Evolutionary conservation across 2,888 invertebrate genomes (phyloP).

Genomic region (Plebejus anna): DNA sequence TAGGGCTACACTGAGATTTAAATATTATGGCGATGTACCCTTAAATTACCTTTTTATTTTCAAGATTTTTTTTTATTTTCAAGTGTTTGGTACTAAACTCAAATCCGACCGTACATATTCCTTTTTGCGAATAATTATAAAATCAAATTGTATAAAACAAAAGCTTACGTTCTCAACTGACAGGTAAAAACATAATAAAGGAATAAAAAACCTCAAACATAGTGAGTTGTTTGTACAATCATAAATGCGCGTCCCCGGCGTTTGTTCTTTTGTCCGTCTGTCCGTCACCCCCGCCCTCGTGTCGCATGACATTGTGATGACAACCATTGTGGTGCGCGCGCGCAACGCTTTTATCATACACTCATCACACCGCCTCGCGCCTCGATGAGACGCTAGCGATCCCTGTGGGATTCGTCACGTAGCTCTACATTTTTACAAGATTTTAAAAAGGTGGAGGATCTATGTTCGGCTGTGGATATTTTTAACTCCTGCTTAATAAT

Average conservation of each 20-base stretch:
- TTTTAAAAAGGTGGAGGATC: neutral
- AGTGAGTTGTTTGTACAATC: slow-evolving; percentile 28
- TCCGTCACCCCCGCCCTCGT: slow-evolving; percentile 48
- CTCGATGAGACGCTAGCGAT: slow-evolving; percentile 32
- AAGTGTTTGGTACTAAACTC: too few species aligned
- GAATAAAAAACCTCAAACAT: slow-evolving; percentile 11
- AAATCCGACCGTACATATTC: too few species aligned
- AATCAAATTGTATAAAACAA: neutral
- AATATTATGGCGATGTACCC: too few species aligned
- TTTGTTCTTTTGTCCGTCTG: slow-evolving; percentile 55
- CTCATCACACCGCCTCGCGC: slow-evolving; percentile 34
- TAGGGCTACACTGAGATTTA: too few species aligned
- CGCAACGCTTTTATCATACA: slow-evolving; percentile 37
- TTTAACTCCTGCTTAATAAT: neutral
- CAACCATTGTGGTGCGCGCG: slow-evolving; percentile 55
- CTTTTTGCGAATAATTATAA: neutral
- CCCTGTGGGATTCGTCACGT: neutral
- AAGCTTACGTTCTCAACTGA: neutral
- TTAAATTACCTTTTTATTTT: too few species aligned
- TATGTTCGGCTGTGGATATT: neutral
- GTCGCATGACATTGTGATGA: slow-evolving; percentile 55
- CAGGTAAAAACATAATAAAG: neutral
- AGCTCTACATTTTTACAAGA: neutral
- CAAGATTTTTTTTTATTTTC: too few species aligned
- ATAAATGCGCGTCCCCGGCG: slow-evolving; percentile 35